These are phyloP conservation scores for Pandemis heparana DNA, from an alignment of 2,888 invertebrate genomes.

Conservation along the genomic window DNA sequence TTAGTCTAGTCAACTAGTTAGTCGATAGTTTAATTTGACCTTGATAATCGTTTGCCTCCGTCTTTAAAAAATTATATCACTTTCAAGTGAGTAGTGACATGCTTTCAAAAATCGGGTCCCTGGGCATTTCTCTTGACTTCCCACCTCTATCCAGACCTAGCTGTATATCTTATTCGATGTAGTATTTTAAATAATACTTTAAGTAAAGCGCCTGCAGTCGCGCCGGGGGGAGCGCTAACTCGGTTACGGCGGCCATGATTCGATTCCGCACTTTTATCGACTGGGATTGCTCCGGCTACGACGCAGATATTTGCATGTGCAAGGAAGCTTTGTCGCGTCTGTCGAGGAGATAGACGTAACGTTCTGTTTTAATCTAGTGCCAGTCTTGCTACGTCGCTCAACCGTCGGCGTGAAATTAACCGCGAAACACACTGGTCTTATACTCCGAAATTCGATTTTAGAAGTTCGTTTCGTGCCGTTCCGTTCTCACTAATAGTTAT, in stretches of 20 bases:
- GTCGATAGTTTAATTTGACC: too few relatives aligned
- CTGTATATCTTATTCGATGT: not conserved
- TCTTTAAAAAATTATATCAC: too few relatives aligned
- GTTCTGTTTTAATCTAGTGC: not conserved
- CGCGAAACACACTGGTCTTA: too few relatives aligned
- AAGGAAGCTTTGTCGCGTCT: slow-evolving; percentile 17
- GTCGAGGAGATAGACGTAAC: not conserved
- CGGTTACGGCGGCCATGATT: slow-evolving; percentile 63
- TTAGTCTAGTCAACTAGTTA: too few relatives aligned
- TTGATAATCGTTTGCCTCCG: too few relatives aligned
- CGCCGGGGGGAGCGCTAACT: slow-evolving; percentile 50
- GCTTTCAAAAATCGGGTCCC: too few relatives aligned
- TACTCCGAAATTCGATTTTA: too few relatives aligned
- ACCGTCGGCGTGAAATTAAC: not conserved
- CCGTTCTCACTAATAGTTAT: too few relatives aligned
- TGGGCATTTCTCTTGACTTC: too few relatives aligned
- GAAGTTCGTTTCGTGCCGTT: too few relatives aligned
- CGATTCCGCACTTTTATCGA: slow-evolving; percentile 67
- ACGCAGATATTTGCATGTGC: slow-evolving; percentile 18
- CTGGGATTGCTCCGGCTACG: slow-evolving; percentile 60
- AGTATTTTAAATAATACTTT: not conserved
- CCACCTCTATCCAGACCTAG: not conserved
- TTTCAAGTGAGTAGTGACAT: too few relatives aligned
- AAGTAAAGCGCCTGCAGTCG: slow-evolving; percentile 22
- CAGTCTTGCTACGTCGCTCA: not conserved